Evolutionary conservation across 2,888 invertebrate genomes (phyloP), one percentile per base, ranked within the genome.

Genomic region (Ophion slaviceki): DNA sequence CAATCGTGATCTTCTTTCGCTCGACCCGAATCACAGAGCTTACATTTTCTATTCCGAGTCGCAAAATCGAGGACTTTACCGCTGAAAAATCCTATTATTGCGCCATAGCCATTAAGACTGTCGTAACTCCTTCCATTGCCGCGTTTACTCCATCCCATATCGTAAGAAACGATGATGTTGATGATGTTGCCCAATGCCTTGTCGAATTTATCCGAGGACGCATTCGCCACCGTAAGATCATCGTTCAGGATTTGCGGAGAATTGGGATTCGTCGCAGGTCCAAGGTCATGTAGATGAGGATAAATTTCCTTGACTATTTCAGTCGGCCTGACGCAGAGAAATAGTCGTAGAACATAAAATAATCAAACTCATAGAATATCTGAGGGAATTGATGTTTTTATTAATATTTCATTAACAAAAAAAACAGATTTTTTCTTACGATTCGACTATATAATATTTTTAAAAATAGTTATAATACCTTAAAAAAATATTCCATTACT

Each of bases 21-120:
- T 24, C 78, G 82, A 32, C 88, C 88, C n/a, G 20, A 2, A 80
- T 88, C 87, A 75, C 90, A 90, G 53, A 24, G 36, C 32, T 70
- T 64, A n/a, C 90, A 91, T 84, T 87, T 89, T 17, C 90, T 67
- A 79, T 89, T 90, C n/a, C 87, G 74, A n/a, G 90, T 88, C 8
- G 81, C 70, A 80, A 84, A 91, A 80, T 90, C 90, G 1, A 91
- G 74, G 28, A 91, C 62, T 86, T 89, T 89, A 3, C 89, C 86
- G 1, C 28, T 28, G 28, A 28, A 28, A 28, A 28, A 28, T 28
- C 28, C 28, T 28, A 28, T 28, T 28, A 28, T 28, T 28, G 28
- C 28, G 28, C 28, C 28, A 28, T 28, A 28, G 28, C 28, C 28
- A 28, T 28, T 28, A 28, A 28, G 28, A 1, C 28, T 28, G 28